phyloP scores from a whole-genome alignment of 2,113 vertebrate genomes.

The Coryphaenoides rupestris region DNA sequence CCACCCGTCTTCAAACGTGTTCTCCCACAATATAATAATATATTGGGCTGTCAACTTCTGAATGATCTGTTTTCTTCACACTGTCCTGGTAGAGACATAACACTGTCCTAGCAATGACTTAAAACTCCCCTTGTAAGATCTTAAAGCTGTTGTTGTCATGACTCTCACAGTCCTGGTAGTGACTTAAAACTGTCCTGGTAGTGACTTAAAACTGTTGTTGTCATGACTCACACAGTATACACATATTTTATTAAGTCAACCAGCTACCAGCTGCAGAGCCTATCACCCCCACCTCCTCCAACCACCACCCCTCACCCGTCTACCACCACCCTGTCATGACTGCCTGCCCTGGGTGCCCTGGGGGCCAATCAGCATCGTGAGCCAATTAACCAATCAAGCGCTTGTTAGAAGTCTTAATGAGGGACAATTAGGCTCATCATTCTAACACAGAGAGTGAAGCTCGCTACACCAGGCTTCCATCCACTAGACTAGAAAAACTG shows the following conservation, averaged over 20 bases:
- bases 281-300: background rate
- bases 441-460: conserved; percentile 61
- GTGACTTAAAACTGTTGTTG: no score
- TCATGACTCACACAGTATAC: no score
- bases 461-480: conserved; percentile 23
- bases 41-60: conserved; percentile 36
- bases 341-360: conserved; percentile 57
- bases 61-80: conserved; percentile 46
- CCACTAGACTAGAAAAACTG: conserved; percentile 1
- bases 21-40: background rate
- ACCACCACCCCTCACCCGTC: background rate
- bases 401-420: conserved; percentile 68
- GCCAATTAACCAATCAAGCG: conserved; percentile 77
- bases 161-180: no score
- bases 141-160: no score
- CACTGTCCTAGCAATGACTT: no score
- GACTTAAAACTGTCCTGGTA: no score
- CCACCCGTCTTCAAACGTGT: no score
- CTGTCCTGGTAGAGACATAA: conserved; percentile 28
- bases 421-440: conserved; percentile 71
- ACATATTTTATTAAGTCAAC: no score
- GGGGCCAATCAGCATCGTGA: conserved; percentile 65
- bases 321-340: conserved; percentile 41
- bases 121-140: no score
- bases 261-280: background rate